These are phyloP conservation scores for Aspidoscelis tigris DNA, from an alignment of 2,113 vertebrate genomes.

Conservation along the genomic window DNA sequence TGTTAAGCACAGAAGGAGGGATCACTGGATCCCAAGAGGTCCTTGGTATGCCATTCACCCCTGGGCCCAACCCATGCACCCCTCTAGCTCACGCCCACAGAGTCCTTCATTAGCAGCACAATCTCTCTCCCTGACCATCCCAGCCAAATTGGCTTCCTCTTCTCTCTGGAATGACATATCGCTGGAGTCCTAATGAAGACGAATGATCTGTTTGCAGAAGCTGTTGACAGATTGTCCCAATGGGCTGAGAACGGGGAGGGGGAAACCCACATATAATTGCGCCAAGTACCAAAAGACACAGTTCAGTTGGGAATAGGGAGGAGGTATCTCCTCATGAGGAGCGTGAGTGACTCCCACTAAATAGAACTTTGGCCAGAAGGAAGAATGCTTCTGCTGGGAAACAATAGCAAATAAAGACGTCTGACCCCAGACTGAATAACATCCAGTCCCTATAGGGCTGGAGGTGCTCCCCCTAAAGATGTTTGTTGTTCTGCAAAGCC, in stretches of 20 bases:
- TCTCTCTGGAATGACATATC: conserved; percentile 21
- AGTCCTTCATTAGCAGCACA: background rate
- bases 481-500: background rate
- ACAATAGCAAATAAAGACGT: background rate
- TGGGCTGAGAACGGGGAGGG: background rate
- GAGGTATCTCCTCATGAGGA: background rate
- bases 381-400: background rate
- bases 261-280: conserved; percentile 7
- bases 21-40: background rate
- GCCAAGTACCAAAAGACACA: conserved; percentile 12
- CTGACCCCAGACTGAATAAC: background rate
- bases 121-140: background rate
- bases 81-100: background rate
- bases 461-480: background rate
- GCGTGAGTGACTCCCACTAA: background rate
- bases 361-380: background rate
- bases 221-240: background rate
- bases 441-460: too few species aligned
- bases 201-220: conserved; percentile 27
- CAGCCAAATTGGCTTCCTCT: conserved; percentile 24
- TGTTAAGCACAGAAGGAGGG: background rate
- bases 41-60: background rate
- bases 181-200: conserved; percentile 26
- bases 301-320: background rate
- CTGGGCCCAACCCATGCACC: background rate